A percentile compares a stretch with the other conserved stretches of the same genome.
These are phyloP conservation scores for Gastrophryne carolinensis DNA, from an alignment of 2,797 vertebrate genomes.

Conservation along the genomic window DNA sequence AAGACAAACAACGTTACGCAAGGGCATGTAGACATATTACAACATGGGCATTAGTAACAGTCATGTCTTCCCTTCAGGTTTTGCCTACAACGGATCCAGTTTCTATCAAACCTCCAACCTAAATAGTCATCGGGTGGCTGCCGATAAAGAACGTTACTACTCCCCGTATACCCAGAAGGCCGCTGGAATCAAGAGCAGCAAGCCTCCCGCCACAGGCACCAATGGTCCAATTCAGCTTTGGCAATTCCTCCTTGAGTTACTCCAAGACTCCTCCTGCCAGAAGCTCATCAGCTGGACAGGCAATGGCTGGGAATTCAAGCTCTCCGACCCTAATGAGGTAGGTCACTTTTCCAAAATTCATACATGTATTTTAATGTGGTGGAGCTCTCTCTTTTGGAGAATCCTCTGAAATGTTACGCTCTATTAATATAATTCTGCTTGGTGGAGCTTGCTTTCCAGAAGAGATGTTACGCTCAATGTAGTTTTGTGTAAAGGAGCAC, in stretches of 20 bases:
- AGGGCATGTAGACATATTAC: no score
- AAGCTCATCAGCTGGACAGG: conserved; percentile 87
- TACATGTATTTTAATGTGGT: no score
- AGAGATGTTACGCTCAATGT: no score
- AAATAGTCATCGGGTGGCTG: no score
- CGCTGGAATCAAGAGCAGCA: neutral
- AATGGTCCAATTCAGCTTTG: conserved; percentile 86
- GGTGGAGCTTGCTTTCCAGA: no score
- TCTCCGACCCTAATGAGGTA: conserved; percentile 87
- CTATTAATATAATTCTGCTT: no score
- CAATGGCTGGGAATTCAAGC: conserved; percentile 88
- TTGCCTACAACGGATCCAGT: neutral
- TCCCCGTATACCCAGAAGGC: neutral
- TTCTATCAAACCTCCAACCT: neutral
- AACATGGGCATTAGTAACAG: neutral
- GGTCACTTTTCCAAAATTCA: no score
- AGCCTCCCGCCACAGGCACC: conserved; percentile 59
- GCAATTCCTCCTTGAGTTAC: conserved; percentile 85
- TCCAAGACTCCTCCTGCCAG: conserved; percentile 77
- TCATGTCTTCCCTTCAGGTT: neutral
- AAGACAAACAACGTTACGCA: no score
- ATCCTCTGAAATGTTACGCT: no score
- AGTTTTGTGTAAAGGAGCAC: no score
- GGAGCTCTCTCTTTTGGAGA: no score
- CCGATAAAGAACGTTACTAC: neutral